Evolutionary conservation across 23 tunicate genomes (phyloP), one percentile per base, ranked within the genome.

Genomic region (Pegea sp.): DNA sequence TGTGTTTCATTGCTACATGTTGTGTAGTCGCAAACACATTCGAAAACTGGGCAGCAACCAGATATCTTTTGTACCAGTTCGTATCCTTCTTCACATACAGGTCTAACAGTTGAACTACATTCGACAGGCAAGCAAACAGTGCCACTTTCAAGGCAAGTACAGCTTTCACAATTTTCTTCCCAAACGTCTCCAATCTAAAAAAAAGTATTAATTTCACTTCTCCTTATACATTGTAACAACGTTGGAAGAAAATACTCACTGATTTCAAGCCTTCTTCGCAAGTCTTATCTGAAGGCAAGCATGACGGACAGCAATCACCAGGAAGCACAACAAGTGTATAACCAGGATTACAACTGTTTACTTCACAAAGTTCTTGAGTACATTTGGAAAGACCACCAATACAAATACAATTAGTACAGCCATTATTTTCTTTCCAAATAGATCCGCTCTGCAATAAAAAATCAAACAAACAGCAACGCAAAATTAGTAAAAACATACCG

Each of bases 361-460:
- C 49, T 4, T 84, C 95, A 51, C 95, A 84, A 27, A 67, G 49
- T 44, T 84, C 69, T 2, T 61, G 76, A 29, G 75, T 67, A 57
- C 95, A 84, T 63, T 84, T 84, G 2, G 84, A 29, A 42, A 54
- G 28, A 65, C 98, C 98, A 29, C 65, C 69, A 27, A 77, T 76
- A 44, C 98, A 89, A 34, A 89, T 76, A 57, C 98, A 89, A 56
- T 72, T 91, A 19, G 69, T 68, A 65, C 99, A 91, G 2, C 99
- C 99, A 44, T 64, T 56, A 38, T 75, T 67, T 63, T 72, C 91
- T 58, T 84, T 91, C 93, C 98, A 89, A 49, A 89, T 53, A 1
- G 95, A 84, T n/a, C 95, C 95, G 53, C 73, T 66, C 95, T 84
- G 44, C 8, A 53, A 54, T 33, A 42, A 51, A 21, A 53, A 29